Conservation (phyloP, 2,113 vertebrate genomes). For the Xiphophorus couchianus region DNA sequence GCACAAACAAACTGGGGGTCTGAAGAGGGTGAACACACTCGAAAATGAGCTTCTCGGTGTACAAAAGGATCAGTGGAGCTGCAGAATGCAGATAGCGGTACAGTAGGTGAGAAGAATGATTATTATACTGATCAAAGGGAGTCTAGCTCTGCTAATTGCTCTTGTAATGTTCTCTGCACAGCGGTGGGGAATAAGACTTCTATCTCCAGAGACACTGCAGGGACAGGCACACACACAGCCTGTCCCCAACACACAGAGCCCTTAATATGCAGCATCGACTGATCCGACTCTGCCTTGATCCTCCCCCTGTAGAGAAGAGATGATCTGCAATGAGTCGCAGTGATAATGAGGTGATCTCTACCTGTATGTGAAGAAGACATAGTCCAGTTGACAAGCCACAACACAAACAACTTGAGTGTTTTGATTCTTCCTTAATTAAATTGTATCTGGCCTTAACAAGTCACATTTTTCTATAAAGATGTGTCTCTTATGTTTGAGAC, state of each 20-base stretch:
- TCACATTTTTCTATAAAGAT: background rate
- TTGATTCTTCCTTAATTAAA: background rate
- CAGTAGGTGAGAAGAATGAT: slow-evolving; percentile 69
- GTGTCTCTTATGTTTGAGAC: background rate
- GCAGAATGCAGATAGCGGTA: slow-evolving; percentile 45
- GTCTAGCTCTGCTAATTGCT: slow-evolving; percentile 62
- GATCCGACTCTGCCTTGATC: slow-evolving; percentile 56
- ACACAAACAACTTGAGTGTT: background rate
- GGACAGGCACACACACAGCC: slow-evolving; percentile 1
- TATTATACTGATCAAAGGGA: slow-evolving; percentile 64
- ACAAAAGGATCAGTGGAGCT: slow-evolving; percentile 40
- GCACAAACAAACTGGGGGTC: background rate
- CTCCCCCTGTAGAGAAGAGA: slow-evolving; percentile 20
- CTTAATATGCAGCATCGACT: slow-evolving; percentile 34
- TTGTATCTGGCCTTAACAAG: background rate
- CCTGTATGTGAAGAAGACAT: slow-evolving; percentile 7
- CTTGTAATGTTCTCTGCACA: slow-evolving; percentile 47
- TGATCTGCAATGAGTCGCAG: slow-evolving; percentile 21
- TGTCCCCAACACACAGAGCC: background rate
- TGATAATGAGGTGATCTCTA: slow-evolving; percentile 25
- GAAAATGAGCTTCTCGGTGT: slow-evolving; percentile 45
- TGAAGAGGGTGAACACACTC: slow-evolving; percentile 8
- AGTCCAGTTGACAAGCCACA: background rate
- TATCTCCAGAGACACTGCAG: slow-evolving; percentile 34
- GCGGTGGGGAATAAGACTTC: slow-evolving; percentile 42